Percentiles rank a stretch among this genome's conserved stretches.
Conservation (phyloP, 1,140 invertebrate species). For the Antheraea pernyi region DNA sequence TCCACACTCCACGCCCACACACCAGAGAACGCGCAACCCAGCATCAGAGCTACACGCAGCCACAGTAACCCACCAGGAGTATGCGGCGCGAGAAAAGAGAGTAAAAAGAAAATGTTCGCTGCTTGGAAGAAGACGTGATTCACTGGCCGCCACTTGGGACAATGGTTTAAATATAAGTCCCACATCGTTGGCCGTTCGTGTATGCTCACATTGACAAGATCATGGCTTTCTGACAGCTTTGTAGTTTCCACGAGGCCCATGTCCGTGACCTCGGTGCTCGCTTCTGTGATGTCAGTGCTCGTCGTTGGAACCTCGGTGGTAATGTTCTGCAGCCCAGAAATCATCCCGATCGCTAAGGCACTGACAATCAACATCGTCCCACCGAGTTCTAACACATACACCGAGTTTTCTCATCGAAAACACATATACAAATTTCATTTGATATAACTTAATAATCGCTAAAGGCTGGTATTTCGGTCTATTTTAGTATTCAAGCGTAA, state of each 20-base stretch:
- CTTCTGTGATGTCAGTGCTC: constrained; percentile 48
- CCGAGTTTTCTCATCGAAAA: constrained; percentile 65
- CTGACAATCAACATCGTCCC: constrained; percentile 75
- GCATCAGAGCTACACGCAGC: constrained; percentile 86
- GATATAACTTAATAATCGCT: constrained; percentile 32
- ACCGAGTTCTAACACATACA: constrained; percentile 47
- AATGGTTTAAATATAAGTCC: constrained; percentile 77
- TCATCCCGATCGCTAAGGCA: constrained; percentile 73
- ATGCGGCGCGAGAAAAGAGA: constrained; percentile 90
- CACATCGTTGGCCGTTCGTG: constrained; percentile 68
- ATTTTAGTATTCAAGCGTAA: background rate
- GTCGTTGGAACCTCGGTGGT: constrained; percentile 54
- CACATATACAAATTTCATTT: constrained; percentile 59
- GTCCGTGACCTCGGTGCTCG: constrained; percentile 30
- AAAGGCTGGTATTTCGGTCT: constrained; percentile 6
- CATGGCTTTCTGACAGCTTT: constrained; percentile 38
- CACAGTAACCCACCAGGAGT: constrained; percentile 89
- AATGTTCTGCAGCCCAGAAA: constrained; percentile 67
- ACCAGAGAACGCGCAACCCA: constrained; percentile 88
- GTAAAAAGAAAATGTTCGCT: constrained; percentile 89
- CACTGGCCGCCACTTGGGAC: constrained; percentile 80
- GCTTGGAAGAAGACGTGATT: constrained; percentile 91
- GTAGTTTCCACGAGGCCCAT: constrained; percentile 63
- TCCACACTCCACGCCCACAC: constrained; percentile 92
- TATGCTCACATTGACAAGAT: constrained; percentile 63